Evolutionary conservation across 2,888 invertebrate species (phyloP).

Genomic region (Dynastes hyllus): DNA sequence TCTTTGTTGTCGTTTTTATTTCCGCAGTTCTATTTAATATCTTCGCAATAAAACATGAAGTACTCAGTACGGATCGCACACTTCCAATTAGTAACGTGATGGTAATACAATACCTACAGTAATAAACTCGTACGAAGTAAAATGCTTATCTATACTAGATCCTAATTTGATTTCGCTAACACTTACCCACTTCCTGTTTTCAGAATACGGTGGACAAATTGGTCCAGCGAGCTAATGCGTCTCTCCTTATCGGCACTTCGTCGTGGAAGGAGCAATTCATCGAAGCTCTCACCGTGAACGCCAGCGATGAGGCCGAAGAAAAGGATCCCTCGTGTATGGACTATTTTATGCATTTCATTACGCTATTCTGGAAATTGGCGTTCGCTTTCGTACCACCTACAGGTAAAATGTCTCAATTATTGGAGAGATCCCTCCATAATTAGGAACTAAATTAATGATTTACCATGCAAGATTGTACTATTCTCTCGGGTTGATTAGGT

Average conservation of each 20-base stretch:
- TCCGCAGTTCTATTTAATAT: not conserved
- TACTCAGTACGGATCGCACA: not conserved
- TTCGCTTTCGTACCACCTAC: conserved; percentile 99
- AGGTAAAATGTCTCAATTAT: conserved; percentile 75
- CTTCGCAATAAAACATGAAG: not conserved
- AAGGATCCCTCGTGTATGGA: conserved; percentile 90
- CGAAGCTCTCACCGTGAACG: conserved; percentile 95
- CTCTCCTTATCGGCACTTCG: conserved; percentile 94
- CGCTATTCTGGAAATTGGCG: conserved; percentile 98
- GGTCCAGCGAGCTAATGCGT: conserved; percentile 97
- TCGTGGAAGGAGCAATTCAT: conserved; percentile 99
- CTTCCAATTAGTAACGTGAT: not conserved
- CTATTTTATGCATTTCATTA: conserved; percentile 96
- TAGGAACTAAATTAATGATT: conserved; percentile 18
- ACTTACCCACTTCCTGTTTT: conserved; percentile 63
- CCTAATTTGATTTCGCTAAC: conserved; percentile 22
- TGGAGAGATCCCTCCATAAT: conserved; percentile 29
- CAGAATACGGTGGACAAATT: conserved; percentile 98
- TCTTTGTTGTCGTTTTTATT: not conserved
- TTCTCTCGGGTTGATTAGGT: not conserved
- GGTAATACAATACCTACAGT: conserved; percentile 1
- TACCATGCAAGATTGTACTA: not conserved
- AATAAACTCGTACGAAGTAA: not conserved
- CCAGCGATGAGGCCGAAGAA: conserved; percentile 80
- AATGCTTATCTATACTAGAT: not conserved